Conservation (phyloP, 2,888 invertebrate species). For the Megalurothrips usitatus region DNA sequence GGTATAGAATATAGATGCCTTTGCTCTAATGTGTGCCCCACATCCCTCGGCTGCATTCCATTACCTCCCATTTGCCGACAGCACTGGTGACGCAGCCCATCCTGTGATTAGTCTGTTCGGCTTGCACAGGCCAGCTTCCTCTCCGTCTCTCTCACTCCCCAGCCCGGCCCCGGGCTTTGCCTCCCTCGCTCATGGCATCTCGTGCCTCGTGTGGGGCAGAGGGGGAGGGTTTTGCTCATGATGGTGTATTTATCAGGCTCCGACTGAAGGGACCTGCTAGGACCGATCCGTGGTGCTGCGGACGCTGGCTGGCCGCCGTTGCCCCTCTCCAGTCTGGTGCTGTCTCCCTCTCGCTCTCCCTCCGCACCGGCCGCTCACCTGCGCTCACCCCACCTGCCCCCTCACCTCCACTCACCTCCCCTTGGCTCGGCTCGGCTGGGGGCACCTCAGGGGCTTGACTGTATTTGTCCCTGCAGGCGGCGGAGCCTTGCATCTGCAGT, state of each 20-base stretch:
- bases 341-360: background rate
- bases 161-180: background rate
- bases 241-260: background rate
- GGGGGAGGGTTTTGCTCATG: no score
- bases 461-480: no score
- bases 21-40: background rate
- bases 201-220: background rate
- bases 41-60: background rate
- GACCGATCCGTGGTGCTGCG: no score
- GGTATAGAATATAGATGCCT: background rate
- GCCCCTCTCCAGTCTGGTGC: background rate
- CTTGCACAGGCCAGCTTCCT: background rate
- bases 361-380: background rate
- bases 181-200: background rate
- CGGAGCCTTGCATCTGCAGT: no score
- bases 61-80: background rate
- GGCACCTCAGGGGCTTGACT: background rate
- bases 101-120: no score
- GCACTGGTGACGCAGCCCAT: no score
- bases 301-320: background rate
- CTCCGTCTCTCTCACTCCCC: background rate
- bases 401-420: background rate
- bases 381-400: background rate
- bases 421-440: background rate
- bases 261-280: background rate